Evolutionary conservation across 2,888 invertebrate species (phyloP).

Genomic region (Liopterus haemorrhoidalis): DNA sequence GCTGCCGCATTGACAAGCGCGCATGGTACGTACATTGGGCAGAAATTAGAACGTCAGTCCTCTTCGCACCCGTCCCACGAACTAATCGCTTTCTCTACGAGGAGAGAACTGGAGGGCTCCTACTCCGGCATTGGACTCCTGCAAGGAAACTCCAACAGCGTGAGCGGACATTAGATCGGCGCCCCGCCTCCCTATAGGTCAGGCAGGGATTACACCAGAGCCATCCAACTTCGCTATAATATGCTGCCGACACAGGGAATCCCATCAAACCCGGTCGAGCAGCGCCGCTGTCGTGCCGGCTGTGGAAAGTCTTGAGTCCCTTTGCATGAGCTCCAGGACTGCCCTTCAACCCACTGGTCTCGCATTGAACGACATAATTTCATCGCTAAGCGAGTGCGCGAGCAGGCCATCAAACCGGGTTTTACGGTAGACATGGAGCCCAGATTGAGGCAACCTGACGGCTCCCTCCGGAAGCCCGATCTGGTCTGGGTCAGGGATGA

Average conservation of each 20-base stretch:
- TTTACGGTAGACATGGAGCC: too few species aligned
- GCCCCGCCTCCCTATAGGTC: slow-evolving; percentile 30
- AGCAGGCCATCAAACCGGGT: too few species aligned
- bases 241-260: slow-evolving; percentile 31
- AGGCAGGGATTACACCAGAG: slow-evolving; percentile 31
- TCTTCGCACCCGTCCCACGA: too few species aligned
- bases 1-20: too few species aligned
- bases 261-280: slow-evolving; percentile 27
- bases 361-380: slow-evolving; percentile 27
- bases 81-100: neutral
- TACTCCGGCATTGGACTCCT: slow-evolving; percentile 21
- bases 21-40: too few species aligned
- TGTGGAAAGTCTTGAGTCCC: slow-evolving; percentile 28
- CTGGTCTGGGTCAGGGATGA: too few species aligned
- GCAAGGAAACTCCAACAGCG: slow-evolving; percentile 21
- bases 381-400: too few species aligned
- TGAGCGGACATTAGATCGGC: slow-evolving; percentile 13
- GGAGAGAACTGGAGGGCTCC: slow-evolving; percentile 13
- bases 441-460: too few species aligned
- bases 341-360: slow-evolving; percentile 27
- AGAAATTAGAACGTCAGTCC: too few species aligned
- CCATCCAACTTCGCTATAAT: slow-evolving; percentile 30
- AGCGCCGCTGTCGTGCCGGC: slow-evolving; percentile 27
- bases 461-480: too few species aligned
- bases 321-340: slow-evolving; percentile 31